Conservation (phyloP, 2,113 vertebrate genomes). For the Sminthopsis crassicaudata region DNA sequence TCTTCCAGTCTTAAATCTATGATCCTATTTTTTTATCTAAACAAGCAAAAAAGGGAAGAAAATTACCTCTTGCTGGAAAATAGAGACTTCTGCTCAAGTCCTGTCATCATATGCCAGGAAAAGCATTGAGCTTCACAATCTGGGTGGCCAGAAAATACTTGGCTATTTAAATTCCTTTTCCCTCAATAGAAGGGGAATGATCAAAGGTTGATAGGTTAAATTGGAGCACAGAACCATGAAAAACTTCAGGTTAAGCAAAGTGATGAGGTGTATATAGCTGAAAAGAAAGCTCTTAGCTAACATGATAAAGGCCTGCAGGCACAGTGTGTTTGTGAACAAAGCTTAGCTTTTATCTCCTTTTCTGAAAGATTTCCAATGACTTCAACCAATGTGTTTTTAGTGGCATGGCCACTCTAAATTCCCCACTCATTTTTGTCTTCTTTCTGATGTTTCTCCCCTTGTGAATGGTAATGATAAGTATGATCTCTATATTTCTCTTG, state of each 20-base stretch:
- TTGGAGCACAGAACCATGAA: background rate
- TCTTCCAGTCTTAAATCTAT: background rate
- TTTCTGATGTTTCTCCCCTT: background rate
- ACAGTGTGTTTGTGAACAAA: background rate
- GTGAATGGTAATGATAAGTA: background rate
- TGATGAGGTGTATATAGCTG: background rate
- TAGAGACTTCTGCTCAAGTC: background rate
- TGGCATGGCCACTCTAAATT: background rate
- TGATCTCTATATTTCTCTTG: background rate
- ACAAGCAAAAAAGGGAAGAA: background rate
- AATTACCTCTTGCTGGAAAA: background rate
- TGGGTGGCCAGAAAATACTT: background rate
- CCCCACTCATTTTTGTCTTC: background rate
- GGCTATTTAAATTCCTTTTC: background rate
- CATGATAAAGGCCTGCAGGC: background rate
- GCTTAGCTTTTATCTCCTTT: background rate
- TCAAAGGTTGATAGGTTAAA: background rate
- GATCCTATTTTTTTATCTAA: background rate
- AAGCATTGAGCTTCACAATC: background rate
- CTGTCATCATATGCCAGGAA: background rate
- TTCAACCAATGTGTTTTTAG: background rate
- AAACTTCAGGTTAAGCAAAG: background rate
- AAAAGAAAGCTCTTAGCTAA: background rate
- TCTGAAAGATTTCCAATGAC: background rate
- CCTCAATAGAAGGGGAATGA: background rate